A percentile compares a stretch with the other conserved stretches of the same genome.
Conservation (phyloP, 2,797 vertebrate species). For the Sebastes cheni region DNA sequence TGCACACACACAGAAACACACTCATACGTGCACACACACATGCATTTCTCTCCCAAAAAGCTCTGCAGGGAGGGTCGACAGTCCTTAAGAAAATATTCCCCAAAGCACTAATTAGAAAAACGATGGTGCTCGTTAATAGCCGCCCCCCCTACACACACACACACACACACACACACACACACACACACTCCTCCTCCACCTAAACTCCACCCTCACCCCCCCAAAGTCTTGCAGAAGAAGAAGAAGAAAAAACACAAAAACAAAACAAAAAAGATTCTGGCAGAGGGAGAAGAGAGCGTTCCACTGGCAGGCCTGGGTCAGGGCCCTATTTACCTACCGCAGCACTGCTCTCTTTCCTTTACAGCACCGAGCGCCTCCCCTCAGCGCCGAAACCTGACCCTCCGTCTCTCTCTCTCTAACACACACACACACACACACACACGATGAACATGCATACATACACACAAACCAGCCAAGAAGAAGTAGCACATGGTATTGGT, state of each 20-base stretch:
- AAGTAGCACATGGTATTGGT: slow-evolving; percentile 82
- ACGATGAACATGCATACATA: slow-evolving; percentile 22
- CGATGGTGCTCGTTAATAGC: slow-evolving; percentile 82
- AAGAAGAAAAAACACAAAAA: slow-evolving; percentile 61
- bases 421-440: slow-evolving; percentile 7
- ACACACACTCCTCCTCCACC: slow-evolving; percentile 35
- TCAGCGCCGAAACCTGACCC: slow-evolving; percentile 67
- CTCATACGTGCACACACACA: not conserved
- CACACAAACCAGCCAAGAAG: slow-evolving; percentile 56
- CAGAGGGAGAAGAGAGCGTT: slow-evolving; percentile 75
- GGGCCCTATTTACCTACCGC: slow-evolving; percentile 86
- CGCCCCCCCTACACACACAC: not conserved
- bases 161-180: slow-evolving; percentile 18
- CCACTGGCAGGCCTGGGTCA: slow-evolving; percentile 80
- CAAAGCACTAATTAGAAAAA: slow-evolving; percentile 87
- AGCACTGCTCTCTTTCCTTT: slow-evolving; percentile 74
- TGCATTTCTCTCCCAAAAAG: slow-evolving; percentile 56
- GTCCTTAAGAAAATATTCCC: slow-evolving; percentile 85
- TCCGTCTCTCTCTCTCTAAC: slow-evolving; percentile 32
- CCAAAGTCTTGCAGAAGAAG: slow-evolving; percentile 36
- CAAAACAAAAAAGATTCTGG: slow-evolving; percentile 78
- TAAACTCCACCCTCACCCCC: slow-evolving; percentile 39
- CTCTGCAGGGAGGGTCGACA: slow-evolving; percentile 78
- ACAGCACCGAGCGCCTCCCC: slow-evolving; percentile 64
- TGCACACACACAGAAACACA: not conserved